phyloP scores from a whole-genome alignment of 2,113 vertebrate genomes.

The Cromileptes altivelis region DNA sequence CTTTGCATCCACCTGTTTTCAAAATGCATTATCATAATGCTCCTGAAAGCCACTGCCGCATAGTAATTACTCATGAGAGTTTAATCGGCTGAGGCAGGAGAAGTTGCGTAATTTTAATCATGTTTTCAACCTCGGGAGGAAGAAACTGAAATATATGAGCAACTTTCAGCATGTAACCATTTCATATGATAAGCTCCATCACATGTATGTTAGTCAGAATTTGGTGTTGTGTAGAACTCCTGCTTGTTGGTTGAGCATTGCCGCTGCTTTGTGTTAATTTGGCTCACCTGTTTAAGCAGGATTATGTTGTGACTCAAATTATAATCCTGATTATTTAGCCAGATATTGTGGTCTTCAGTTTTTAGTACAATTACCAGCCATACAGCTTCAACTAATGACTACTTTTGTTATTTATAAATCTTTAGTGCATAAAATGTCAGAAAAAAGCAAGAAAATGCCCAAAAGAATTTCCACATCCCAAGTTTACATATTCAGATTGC shows the following conservation, averaged over 20 bases:
- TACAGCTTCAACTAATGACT: too few relatives aligned
- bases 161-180: slow-evolving; percentile 11
- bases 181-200: not conserved
- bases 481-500: not conserved
- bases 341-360: not conserved
- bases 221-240: not conserved
- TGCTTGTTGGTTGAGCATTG: not conserved
- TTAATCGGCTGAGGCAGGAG: slow-evolving; percentile 57
- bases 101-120: slow-evolving; percentile 18
- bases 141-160: slow-evolving; percentile 23
- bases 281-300: not conserved
- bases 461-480: not conserved
- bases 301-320: slow-evolving; percentile 10
- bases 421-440: not conserved
- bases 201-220: not conserved
- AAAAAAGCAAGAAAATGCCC: not conserved
- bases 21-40: slow-evolving; percentile 61
- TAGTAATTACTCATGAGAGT: slow-evolving; percentile 61
- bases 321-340: slow-evolving; percentile 34
- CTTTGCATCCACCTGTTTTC: slow-evolving; percentile 68
- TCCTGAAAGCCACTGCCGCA: slow-evolving; percentile 49
- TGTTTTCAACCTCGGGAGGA: slow-evolving; percentile 23
- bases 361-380: not conserved
- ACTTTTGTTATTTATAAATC: not conserved
- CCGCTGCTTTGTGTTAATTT: not conserved